phyloP scores from a whole-genome alignment of 2,113 vertebrate genomes.

The Solenodon paradoxus region DNA sequence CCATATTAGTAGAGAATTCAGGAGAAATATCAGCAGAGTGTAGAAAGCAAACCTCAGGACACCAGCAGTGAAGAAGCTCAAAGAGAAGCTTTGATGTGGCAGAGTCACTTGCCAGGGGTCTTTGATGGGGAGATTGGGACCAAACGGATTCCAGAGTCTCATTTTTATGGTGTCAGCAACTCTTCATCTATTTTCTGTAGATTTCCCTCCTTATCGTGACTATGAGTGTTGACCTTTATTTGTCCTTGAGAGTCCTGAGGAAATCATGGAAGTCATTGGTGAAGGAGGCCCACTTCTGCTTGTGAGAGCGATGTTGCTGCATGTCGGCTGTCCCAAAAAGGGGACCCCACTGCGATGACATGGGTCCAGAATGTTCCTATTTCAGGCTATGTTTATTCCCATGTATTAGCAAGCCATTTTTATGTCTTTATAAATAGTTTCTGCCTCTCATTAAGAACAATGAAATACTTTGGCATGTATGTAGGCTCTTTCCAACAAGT shows the following conservation, averaged over 20 bases:
- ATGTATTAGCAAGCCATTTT: not conserved
- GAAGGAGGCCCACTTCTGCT: not conserved
- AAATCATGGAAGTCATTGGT: not conserved
- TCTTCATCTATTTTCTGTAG: not conserved
- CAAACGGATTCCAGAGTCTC: not conserved
- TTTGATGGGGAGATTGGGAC: not conserved
- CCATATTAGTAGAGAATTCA: not conserved
- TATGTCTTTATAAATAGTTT: slow-evolving; percentile 1
- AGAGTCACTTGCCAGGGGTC: not conserved
- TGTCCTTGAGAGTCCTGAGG: not conserved
- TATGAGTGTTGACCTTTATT: not conserved
- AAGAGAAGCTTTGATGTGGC: not conserved
- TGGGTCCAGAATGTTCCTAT: not conserved
- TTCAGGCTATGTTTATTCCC: not conserved
- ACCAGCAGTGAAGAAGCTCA: not conserved
- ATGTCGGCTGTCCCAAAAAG: not conserved
- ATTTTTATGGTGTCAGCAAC: not conserved
- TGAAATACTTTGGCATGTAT: not conserved
- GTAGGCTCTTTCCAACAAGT: not conserved
- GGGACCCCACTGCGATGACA: rapidly evolving
- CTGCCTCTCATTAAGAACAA: not conserved
- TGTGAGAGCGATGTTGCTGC: not conserved
- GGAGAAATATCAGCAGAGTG: not conserved
- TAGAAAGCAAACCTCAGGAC: not conserved
- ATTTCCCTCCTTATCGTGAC: not conserved